phyloP scores from a whole-genome alignment of 2,888 invertebrate genomes.

The Xanthorhoe designata region DNA sequence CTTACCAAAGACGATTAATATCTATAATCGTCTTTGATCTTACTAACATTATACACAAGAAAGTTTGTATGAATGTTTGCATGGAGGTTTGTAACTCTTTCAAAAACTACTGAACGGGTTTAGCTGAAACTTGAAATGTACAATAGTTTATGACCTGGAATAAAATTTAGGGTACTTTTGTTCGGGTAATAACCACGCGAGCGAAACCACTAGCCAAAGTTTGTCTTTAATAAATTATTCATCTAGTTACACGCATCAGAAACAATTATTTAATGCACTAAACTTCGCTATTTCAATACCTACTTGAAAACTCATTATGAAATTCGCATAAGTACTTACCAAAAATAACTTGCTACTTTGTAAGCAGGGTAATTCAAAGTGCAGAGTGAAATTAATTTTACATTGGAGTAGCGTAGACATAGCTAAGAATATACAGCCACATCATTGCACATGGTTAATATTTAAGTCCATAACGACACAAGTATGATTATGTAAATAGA shows the following conservation, averaged over 20 bases:
- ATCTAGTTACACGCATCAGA: constrained; percentile 1
- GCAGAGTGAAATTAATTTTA: constrained; percentile 64
- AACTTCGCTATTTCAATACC: constrained; percentile 26
- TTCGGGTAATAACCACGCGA: no score
- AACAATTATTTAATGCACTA: constrained; percentile 28
- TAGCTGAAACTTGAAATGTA: no score
- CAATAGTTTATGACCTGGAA: no score
- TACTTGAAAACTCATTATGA: constrained; percentile 30
- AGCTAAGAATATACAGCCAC: constrained; percentile 3
- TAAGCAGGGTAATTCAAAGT: constrained; percentile 37
- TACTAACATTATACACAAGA: no score
- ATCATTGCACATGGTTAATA: neutral
- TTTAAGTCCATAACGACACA: neutral
- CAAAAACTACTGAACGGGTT: no score
- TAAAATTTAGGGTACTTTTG: no score
- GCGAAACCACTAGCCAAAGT: neutral
- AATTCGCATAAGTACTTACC: constrained; percentile 35
- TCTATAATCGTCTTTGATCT: no score
- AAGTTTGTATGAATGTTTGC: no score
- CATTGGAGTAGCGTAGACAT: constrained; percentile 47
- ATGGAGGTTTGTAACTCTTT: no score
- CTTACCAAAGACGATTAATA: no score
- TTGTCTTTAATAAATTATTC: neutral
- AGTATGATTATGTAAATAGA: no score
- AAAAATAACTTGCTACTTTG: constrained; percentile 40